These are phyloP conservation scores for Cerastis rubricosa DNA, from an alignment of 2,888 invertebrate species.

Conservation along the genomic window DNA sequence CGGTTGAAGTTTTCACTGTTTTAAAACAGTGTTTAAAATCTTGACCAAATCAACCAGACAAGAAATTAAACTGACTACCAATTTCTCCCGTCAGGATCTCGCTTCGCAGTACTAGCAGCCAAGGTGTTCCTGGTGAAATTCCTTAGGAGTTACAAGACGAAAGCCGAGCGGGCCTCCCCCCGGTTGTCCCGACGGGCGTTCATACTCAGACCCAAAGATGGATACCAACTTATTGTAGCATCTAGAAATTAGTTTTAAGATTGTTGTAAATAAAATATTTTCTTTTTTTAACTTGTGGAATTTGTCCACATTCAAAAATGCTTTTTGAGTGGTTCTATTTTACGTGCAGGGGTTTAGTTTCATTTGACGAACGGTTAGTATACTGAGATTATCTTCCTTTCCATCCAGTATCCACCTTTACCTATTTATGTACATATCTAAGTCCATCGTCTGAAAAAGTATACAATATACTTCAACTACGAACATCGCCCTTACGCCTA, in stretches of 20 bases:
- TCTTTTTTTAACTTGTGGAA: neutral
- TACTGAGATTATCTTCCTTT: neutral
- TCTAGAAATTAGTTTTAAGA: conserved; percentile 58
- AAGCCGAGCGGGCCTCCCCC: conserved; percentile 54
- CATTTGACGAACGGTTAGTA: neutral
- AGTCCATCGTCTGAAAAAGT: neutral
- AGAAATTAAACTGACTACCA: neutral
- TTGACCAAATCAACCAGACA: neutral
- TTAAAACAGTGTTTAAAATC: neutral
- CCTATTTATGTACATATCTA: neutral
- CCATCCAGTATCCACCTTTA: neutral
- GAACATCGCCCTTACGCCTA: neutral
- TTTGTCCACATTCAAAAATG: neutral
- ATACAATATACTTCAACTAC: too few relatives aligned
- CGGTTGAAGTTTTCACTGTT: too few relatives aligned
- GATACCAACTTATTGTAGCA: conserved; percentile 75
- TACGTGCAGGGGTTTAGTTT: neutral
- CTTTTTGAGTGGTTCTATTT: neutral
- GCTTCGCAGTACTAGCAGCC: conserved; percentile 81
- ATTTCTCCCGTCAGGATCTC: conserved; percentile 73
- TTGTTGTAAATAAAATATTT: neutral
- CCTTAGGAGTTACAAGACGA: conserved; percentile 72
- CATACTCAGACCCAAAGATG: conserved; percentile 77
- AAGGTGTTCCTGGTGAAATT: conserved; percentile 79
- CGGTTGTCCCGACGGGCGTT: conserved; percentile 75